Conservation (phyloP, 2,113 vertebrate species). For the Rissa tridactyla region DNA sequence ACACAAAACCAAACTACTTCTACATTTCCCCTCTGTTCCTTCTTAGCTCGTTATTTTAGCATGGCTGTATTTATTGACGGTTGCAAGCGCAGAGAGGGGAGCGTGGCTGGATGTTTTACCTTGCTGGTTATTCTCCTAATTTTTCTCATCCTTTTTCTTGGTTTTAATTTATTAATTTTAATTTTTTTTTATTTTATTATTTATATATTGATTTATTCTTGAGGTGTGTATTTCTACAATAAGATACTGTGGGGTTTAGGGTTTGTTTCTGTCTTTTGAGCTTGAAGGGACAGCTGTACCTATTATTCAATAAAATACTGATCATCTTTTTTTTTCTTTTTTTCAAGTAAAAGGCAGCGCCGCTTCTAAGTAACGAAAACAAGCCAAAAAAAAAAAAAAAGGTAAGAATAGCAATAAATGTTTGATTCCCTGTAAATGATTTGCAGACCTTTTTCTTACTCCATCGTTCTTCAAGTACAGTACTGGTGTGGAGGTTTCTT, state of each 20-base stretch:
- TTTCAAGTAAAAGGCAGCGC: not conserved
- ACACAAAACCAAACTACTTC: not conserved
- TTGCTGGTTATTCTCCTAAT: not conserved
- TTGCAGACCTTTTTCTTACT: slow-evolving; percentile 17
- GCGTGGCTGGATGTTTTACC: not conserved
- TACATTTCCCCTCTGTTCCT: not conserved
- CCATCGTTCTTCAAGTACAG: not conserved
- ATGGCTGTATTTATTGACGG: not conserved
- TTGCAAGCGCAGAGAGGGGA: not conserved
- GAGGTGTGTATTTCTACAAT: not conserved
- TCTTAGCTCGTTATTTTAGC: not conserved
- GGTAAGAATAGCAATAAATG: not conserved
- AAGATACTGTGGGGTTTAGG: not conserved
- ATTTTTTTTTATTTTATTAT: not conserved
- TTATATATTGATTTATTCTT: not conserved
- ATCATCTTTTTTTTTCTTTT: not conserved
- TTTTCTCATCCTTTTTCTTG: not conserved
- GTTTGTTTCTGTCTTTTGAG: not conserved
- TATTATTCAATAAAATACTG: not conserved
- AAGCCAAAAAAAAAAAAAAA: not conserved
- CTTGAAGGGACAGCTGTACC: not conserved
- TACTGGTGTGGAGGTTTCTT: not conserved
- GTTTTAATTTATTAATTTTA: not conserved
- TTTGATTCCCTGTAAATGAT: not conserved
- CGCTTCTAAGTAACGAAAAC: not conserved